Evolutionary conservation across 2,888 invertebrate genomes (phyloP).

Genomic region (Plagodis dolabraria): DNA sequence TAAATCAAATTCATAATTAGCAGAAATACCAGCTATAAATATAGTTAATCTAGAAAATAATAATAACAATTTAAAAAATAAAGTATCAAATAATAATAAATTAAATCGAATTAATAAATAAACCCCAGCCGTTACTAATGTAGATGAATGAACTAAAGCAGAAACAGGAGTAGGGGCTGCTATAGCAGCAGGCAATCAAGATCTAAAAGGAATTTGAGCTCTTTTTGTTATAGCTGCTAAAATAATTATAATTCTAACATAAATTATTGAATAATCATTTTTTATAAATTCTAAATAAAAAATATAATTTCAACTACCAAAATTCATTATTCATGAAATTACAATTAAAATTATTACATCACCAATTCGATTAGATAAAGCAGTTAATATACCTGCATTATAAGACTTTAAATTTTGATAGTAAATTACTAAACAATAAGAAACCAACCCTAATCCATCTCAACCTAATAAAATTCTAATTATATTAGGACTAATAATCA

Average conservation of each 20-base stretch:
- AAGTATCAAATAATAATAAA: constrained; percentile 68
- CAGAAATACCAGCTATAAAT: constrained; percentile 85
- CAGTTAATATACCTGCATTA: constrained; percentile 89
- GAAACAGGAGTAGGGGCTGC: constrained; percentile 91
- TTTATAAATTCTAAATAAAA: constrained; percentile 81
- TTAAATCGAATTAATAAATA: constrained; percentile 90
- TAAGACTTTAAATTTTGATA: constrained; percentile 88
- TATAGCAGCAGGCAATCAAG: constrained; percentile 90
- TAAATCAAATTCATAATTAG: constrained; percentile 88
- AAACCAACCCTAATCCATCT: constrained; percentile 89
- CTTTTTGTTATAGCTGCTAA: constrained; percentile 88
- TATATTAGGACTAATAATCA: constrained; percentile 89
- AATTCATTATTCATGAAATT: constrained; percentile 84
- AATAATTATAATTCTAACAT: constrained; percentile 60
- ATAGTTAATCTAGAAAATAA: constrained; percentile 84
- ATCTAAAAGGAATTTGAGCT: constrained; percentile 92
- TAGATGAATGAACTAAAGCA: constrained; percentile 91
- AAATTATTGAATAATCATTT: constrained; percentile 53
- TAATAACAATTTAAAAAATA: constrained; percentile 55
- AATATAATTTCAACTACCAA: constrained; percentile 83
- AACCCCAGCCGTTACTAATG: constrained; percentile 90
- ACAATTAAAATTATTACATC: constrained; percentile 88
- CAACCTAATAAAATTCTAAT: constrained; percentile 89
- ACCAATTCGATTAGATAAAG: constrained; percentile 60
- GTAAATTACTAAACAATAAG: constrained; percentile 90